Conservation (phyloP, 2,113 vertebrate genomes). For the Charina bottae region DNA sequence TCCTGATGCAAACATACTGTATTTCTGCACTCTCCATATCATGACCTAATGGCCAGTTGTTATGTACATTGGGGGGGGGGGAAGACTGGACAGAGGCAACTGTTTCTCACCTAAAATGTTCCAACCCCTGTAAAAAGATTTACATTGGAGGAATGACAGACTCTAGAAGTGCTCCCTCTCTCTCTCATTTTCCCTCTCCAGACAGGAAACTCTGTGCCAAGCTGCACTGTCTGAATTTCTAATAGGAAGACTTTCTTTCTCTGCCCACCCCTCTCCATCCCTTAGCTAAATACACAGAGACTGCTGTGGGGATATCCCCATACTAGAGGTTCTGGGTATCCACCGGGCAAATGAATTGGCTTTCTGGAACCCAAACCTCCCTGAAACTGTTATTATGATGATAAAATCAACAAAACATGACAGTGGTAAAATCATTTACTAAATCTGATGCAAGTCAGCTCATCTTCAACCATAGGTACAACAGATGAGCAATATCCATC, state of each 20-base stretch:
- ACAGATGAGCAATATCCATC: background rate
- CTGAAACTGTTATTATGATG: rapidly evolving
- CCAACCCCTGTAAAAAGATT: background rate
- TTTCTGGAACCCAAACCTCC: background rate
- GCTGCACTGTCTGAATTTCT: slow-evolving; percentile 57
- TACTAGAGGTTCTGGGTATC: rapidly evolving
- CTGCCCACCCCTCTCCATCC: slow-evolving; percentile 6
- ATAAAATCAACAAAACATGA: too few relatives aligned
- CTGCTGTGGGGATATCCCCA: slow-evolving; percentile 26
- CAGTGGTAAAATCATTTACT: background rate
- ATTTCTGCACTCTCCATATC: background rate
- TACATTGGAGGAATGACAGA: background rate
- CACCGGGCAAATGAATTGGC: background rate
- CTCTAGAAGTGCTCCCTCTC: slow-evolving; percentile 1
- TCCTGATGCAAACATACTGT: background rate
- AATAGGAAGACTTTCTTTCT: slow-evolving; percentile 24
- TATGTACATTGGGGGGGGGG: background rate
- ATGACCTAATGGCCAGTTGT: background rate
- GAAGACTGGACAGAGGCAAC: background rate
- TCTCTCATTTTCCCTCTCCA: slow-evolving; percentile 17
- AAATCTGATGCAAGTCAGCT: background rate
- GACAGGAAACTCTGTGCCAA: slow-evolving; percentile 39
- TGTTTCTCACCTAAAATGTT: background rate
- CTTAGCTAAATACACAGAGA: background rate
- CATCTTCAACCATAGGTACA: background rate